Conservation (phyloP, 2,113 vertebrate genomes). For the Hyperopisus bebe region DNA sequence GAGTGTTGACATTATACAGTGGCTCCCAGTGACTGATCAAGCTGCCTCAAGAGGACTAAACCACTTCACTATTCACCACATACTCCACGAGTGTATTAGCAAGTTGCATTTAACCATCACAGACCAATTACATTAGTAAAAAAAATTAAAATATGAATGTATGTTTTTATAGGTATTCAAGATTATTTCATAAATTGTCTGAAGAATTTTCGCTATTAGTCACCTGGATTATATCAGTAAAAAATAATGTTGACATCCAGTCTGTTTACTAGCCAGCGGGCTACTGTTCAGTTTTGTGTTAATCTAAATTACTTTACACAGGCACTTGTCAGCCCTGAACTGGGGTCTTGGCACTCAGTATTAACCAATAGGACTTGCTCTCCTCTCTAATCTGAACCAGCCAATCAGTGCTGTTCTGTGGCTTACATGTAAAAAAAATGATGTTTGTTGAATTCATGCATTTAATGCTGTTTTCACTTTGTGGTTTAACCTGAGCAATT, state of each 20-base stretch:
- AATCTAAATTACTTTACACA: not conserved
- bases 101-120: not conserved
- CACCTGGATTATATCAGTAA: not conserved
- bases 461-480: not conserved
- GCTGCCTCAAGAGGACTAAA: not conserved
- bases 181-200: not conserved
- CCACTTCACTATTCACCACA: not conserved
- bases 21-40: not conserved
- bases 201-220: not conserved
- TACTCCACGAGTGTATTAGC: not conserved
- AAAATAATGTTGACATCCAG: not conserved
- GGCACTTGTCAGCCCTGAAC: not conserved
- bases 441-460: slow-evolving; percentile 21
- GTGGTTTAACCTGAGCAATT: not conserved
- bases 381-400: not conserved
- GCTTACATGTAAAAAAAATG: not conserved
- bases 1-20: not conserved
- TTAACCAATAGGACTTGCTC: not conserved
- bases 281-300: not conserved
- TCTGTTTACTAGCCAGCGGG: not conserved
- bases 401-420: not conserved
- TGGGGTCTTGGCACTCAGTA: not conserved
- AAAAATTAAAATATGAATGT: not conserved
- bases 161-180: not conserved
- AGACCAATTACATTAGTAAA: not conserved